phyloP scores from a whole-genome alignment of 2,888 invertebrate species.

The Clusia tigrina region DNA sequence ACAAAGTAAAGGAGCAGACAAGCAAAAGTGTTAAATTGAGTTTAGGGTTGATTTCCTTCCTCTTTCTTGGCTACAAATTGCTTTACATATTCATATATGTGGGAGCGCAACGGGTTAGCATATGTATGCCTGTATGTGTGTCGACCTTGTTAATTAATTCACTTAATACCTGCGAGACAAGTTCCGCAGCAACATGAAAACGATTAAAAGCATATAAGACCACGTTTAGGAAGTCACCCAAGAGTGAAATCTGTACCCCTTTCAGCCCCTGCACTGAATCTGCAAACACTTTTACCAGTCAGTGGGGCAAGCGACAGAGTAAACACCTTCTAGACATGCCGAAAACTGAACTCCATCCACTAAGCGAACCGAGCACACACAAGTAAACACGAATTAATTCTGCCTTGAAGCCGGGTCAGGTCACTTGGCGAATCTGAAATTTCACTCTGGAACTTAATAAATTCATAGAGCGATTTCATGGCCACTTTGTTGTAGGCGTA shows the following conservation, averaged over 20 bases:
- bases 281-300: neutral
- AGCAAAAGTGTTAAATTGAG: constrained; percentile 51
- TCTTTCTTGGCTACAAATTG: constrained; percentile 31
- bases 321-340: neutral
- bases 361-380: no score
- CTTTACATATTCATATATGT: neutral
- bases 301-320: neutral
- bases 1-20: constrained; percentile 29
- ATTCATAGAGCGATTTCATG: constrained; percentile 41
- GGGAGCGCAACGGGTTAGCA: no score
- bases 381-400: no score
- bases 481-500: constrained; percentile 7
- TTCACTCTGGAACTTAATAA: constrained; percentile 39
- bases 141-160: constrained; percentile 47
- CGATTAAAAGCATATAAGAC: constrained; percentile 6
- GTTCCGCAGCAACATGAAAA: constrained; percentile 2
- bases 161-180: constrained; percentile 47
- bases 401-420: constrained; percentile 2
- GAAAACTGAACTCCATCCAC: neutral
- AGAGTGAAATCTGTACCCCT: neutral
- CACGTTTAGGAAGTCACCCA: constrained; percentile 3
- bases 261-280: neutral
- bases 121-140: constrained; percentile 1
- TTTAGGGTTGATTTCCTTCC: constrained; percentile 53
- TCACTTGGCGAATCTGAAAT: constrained; percentile 7